These are phyloP conservation scores for Cremastinae sp. DNA, from an alignment of 2,888 invertebrate species.

Conservation along the genomic window DNA sequence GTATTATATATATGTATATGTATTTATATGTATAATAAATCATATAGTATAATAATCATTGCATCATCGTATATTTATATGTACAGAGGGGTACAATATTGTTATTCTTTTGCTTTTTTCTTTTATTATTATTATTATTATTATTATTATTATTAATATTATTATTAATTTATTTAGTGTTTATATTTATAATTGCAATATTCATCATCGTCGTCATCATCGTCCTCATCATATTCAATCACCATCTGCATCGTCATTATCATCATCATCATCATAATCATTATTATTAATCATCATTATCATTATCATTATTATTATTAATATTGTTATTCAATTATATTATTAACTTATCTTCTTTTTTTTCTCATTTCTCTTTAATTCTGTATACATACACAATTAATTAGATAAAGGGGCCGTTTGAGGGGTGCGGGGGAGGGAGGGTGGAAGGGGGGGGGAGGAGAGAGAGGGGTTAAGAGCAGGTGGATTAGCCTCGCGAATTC, in stretches of 20 bases:
- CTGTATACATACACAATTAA: conserved; percentile 80
- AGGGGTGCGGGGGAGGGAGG: too few species aligned
- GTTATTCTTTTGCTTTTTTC: conserved; percentile 76
- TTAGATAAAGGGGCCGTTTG: conserved; percentile 75
- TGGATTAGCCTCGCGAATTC: conserved; percentile 61
- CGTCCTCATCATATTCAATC: too few species aligned
- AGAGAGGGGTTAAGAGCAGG: conserved; percentile 42
- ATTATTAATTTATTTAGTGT: neutral
- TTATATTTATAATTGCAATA: conserved; percentile 68
- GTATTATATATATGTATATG: conserved; percentile 66
- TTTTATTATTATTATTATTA: conserved; percentile 79
- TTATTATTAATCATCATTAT: conserved; percentile 1
- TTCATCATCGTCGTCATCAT: conserved; percentile 59
- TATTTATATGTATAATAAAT: conserved; percentile 77
- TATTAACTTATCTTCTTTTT: conserved; percentile 77
- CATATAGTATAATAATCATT: conserved; percentile 78
- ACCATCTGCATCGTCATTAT: too few species aligned
- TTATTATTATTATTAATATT: conserved; percentile 68
- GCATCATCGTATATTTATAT: conserved; percentile 80
- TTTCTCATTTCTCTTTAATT: conserved; percentile 73
- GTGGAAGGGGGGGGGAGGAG: too few species aligned
- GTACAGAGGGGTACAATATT: conserved; percentile 80
- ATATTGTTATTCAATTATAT: conserved; percentile 71
- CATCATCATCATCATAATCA: too few species aligned
- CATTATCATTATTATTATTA: conserved; percentile 69